phyloP scores from a whole-genome alignment of 1,140 invertebrate genomes.

The Sesamia nonagrioides region DNA sequence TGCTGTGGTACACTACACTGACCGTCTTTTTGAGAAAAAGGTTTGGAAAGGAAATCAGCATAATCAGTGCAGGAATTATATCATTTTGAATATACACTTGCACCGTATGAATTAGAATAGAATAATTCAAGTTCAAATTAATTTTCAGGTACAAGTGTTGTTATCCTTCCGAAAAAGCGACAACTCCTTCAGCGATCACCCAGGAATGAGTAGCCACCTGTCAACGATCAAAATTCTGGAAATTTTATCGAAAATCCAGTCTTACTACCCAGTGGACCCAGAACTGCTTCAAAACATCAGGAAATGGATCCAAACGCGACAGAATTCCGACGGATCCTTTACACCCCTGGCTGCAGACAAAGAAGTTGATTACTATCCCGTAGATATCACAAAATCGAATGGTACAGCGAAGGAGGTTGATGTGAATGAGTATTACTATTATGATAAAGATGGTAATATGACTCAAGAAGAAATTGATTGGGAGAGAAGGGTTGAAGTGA shows the following conservation, averaged over 20 bases:
- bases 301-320: conserved; percentile 88
- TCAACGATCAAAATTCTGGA: conserved; percentile 88
- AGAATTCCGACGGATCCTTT: conserved; percentile 89
- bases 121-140: too few species aligned
- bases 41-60: too few species aligned
- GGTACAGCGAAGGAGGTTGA: conserved; percentile 74
- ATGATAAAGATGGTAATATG: conserved; percentile 85
- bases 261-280: conserved; percentile 88
- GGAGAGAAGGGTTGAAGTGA: conserved; percentile 88
- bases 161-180: conserved; percentile 88
- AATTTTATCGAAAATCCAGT: conserved; percentile 88
- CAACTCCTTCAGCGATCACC: conserved; percentile 90
- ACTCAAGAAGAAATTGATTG: conserved; percentile 81
- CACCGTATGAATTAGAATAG: too few species aligned
- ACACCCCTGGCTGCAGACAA: conserved; percentile 87
- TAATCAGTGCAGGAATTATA: too few species aligned
- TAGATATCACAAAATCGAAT: conserved; percentile 75
- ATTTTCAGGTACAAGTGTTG: conserved; percentile 88
- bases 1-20: too few species aligned
- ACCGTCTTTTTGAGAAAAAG: too few species aligned
- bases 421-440: conserved; percentile 82
- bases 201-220: conserved; percentile 88
- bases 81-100: too few species aligned
- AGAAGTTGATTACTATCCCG: conserved; percentile 85
- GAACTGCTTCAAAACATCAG: conserved; percentile 88